Conservation (phyloP, 2,888 invertebrate species). For the Lissocephala sabroskyi region DNA sequence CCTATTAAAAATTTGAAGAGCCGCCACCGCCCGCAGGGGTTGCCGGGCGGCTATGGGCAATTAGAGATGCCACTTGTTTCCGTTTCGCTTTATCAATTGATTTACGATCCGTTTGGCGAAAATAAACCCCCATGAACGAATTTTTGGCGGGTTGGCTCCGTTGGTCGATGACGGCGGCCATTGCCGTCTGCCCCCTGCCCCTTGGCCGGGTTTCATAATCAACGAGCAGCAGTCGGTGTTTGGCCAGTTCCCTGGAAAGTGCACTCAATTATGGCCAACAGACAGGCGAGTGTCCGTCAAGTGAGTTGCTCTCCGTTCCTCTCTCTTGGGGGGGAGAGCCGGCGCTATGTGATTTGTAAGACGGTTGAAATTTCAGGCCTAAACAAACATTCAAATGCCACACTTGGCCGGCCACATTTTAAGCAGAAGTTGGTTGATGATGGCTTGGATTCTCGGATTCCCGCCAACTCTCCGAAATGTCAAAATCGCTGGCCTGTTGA, state of each 20-base stretch:
- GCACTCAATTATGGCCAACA: constrained; percentile 67
- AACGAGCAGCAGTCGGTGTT: constrained; percentile 27
- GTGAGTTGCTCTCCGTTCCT: constrained; percentile 32
- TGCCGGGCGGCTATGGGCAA: constrained; percentile 44
- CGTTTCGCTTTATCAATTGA: constrained; percentile 66
- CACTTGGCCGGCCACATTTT: constrained; percentile 60
- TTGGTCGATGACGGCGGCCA: constrained; percentile 47
- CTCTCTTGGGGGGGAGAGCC: no score
- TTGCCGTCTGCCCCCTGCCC: constrained; percentile 22
- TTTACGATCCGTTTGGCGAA: constrained; percentile 47
- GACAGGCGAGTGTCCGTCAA: constrained; percentile 43
- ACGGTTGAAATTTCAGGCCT: constrained; percentile 29
- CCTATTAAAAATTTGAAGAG: constrained; percentile 2
- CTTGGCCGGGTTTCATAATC: constrained; percentile 2
- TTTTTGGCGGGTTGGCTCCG: background rate
- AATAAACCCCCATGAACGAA: constrained; percentile 18
- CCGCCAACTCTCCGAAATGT: constrained; percentile 60
- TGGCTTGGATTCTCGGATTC: background rate
- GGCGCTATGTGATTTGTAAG: constrained; percentile 32
- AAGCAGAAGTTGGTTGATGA: constrained; percentile 64
- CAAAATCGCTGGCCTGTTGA: constrained; percentile 46
- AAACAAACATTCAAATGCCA: constrained; percentile 58
- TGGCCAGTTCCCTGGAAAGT: constrained; percentile 56
- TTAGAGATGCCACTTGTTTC: constrained; percentile 63
- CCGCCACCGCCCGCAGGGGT: background rate